These are phyloP conservation scores for Seriola rivoliana DNA, from an alignment of 2,113 vertebrate genomes.

Conservation along the genomic window DNA sequence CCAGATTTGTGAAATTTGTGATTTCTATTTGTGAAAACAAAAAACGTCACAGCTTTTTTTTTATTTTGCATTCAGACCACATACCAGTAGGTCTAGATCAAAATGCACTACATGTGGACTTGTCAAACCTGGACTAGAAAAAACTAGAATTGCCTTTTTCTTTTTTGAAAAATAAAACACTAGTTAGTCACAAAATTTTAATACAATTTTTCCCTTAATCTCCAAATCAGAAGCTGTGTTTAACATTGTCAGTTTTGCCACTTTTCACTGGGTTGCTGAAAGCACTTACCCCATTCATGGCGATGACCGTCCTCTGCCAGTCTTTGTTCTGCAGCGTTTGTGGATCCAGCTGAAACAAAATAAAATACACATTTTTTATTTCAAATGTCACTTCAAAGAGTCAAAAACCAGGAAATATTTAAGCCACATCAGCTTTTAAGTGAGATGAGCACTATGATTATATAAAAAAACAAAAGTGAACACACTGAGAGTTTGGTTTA, in stretches of 20 bases:
- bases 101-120: background rate
- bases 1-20: background rate
- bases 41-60: background rate
- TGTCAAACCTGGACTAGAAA: background rate
- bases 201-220: background rate
- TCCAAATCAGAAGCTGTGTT: background rate
- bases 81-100: background rate
- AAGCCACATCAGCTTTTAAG: background rate
- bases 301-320: conserved; percentile 94
- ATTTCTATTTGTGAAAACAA: background rate
- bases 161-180: background rate
- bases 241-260: background rate
- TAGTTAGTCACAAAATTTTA: background rate
- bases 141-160: background rate
- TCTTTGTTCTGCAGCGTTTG: conserved; percentile 94
- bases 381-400: background rate
- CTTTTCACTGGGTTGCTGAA: background rate
- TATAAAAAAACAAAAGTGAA: background rate
- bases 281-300: conserved; percentile 93
- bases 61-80: background rate
- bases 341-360: conserved; percentile 89
- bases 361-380: background rate
- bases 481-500: background rate
- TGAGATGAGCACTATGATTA: background rate
- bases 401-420: background rate